Evolutionary conservation across 2,888 invertebrate species (phyloP).

Genomic region (Stenotaenia linearis): DNA sequence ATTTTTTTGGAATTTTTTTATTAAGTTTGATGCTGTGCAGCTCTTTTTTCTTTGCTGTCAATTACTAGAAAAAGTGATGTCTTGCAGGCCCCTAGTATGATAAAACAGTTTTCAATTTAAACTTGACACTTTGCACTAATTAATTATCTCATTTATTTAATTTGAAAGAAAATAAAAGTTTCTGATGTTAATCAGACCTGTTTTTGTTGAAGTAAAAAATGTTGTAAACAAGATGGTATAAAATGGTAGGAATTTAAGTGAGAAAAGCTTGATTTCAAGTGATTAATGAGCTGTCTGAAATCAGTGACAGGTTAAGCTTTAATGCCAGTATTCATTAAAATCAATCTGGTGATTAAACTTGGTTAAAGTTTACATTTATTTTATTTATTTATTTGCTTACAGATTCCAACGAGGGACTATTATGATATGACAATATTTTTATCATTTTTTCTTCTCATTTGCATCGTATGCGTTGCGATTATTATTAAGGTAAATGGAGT

Average conservation of each 20-base stretch:
- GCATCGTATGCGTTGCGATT: slow-evolving; percentile 34
- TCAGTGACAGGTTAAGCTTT: not conserved
- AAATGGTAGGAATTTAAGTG: not conserved
- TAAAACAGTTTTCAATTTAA: not conserved
- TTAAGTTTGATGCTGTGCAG: no score
- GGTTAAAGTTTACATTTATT: not conserved
- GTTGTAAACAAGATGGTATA: not conserved
- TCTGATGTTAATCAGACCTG: not conserved
- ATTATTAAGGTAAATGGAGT: slow-evolving; percentile 31
- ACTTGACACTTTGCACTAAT: not conserved
- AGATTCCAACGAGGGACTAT: slow-evolving; percentile 31
- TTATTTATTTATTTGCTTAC: not conserved
- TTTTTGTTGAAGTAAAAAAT: not conserved
- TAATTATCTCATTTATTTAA: not conserved
- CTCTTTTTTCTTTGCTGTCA: not conserved
- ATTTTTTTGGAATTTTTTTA: not conserved
- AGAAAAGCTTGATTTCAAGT: not conserved
- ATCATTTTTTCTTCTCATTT: slow-evolving; percentile 35
- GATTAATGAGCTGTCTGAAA: not conserved
- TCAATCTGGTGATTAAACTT: not conserved
- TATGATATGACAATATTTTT: slow-evolving; percentile 36
- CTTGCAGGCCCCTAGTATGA: not conserved
- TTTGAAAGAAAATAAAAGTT: no score
- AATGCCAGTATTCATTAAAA: not conserved
- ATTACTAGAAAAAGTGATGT: not conserved